Percentiles rank a stretch among this genome's conserved stretches.
Evolutionary conservation across 2,888 invertebrate genomes (phyloP).

Genomic region (Anoplius nigerrimus): DNA sequence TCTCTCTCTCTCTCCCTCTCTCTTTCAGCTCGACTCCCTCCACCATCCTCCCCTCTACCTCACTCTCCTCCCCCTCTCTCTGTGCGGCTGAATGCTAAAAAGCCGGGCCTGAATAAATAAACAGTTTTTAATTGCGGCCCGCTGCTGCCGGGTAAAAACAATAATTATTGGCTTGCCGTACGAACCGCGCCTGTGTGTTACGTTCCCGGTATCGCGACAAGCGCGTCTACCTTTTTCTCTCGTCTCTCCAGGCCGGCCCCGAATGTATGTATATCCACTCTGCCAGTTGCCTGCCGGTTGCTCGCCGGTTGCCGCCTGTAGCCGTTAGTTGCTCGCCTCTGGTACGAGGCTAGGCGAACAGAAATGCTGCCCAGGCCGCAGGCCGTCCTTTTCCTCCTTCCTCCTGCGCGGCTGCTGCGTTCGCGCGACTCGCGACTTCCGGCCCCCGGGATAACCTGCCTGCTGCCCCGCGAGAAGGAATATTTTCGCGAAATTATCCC

Average conservation of each 20-base stretch:
- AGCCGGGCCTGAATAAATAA: constrained; percentile 74
- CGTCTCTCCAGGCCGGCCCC: constrained; percentile 10
- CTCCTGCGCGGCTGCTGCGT: too few species aligned
- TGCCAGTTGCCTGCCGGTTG: neutral
- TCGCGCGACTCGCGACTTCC: too few species aligned
- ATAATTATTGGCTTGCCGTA: constrained; percentile 72
- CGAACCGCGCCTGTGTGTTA: constrained; percentile 58
- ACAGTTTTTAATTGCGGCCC: constrained; percentile 75
- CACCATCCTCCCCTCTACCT: constrained; percentile 14
- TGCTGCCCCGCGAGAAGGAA: too few species aligned
- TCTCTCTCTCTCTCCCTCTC: constrained; percentile 23
- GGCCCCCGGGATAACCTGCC: too few species aligned
- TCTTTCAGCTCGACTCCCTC: neutral
- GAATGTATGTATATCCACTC: neutral
- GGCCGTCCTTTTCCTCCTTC: too few species aligned
- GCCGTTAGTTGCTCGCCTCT: too few species aligned
- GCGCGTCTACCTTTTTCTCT: constrained; percentile 41
- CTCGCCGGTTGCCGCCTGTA: neutral
- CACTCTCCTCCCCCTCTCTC: constrained; percentile 15
- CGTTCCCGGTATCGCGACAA: constrained; percentile 55
- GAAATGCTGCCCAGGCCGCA: too few species aligned
- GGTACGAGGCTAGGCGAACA: too few species aligned
- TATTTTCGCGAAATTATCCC: too few species aligned
- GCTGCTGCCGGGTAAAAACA: constrained; percentile 72
- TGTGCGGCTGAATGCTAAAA: constrained; percentile 68